These are phyloP conservation scores for Dysidea cf. avara DNA, from an alignment of 37 sponge, comb jelly and placozoan genomes.

Conservation along the genomic window DNA sequence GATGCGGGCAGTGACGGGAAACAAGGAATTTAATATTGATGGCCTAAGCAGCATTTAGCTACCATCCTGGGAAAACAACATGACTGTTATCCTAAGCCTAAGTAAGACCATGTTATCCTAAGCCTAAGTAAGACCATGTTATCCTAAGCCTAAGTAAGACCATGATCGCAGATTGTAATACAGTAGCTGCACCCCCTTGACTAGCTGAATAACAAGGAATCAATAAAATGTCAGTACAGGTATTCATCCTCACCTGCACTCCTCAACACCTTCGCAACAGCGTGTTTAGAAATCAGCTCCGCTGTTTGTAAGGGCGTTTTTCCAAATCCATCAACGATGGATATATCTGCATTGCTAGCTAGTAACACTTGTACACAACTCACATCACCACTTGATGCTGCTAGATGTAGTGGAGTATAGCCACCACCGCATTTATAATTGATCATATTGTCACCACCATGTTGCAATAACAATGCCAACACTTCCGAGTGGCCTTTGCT, in stretches of 20 bases:
- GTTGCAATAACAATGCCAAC: constrained; percentile 33
- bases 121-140: too few species aligned
- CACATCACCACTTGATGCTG: constrained; percentile 51
- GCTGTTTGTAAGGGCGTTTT: constrained; percentile 82
- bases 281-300: constrained; percentile 56
- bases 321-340: constrained; percentile 60
- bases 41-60: too few species aligned
- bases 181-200: too few species aligned
- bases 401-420: constrained; percentile 69
- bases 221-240: too few species aligned
- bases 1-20: too few species aligned
- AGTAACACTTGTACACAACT: constrained; percentile 64
- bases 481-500: constrained; percentile 52
- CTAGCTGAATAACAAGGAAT: too few species aligned
- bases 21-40: too few species aligned
- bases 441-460: constrained; percentile 23
- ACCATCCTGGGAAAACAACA: too few species aligned
- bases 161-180: too few species aligned
- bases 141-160: too few species aligned
- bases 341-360: constrained; percentile 57
- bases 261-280: constrained; percentile 42
- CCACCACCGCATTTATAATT: constrained; percentile 30
- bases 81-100: too few species aligned
- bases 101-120: too few species aligned
- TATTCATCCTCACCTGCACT: constrained; percentile 61